A percentile compares a stretch with the other conserved stretches of the same genome.
phyloP scores from a whole-genome alignment of 2,797 vertebrate species.

The Mus caroli region DNA sequence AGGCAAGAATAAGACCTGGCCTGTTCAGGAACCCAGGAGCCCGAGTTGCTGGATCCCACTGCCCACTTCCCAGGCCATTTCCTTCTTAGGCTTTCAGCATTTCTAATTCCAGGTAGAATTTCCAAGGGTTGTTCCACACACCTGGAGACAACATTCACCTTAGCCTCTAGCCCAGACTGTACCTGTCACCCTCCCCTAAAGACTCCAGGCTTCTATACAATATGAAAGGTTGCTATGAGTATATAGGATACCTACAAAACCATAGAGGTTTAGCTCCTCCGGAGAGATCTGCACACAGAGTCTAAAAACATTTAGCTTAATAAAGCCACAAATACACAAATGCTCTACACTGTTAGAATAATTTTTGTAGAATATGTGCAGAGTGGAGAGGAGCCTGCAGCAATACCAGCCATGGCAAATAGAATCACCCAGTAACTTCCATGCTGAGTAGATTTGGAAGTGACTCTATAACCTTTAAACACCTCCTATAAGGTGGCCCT shows the following conservation, averaged over 20 bases:
- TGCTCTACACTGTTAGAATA: not conserved
- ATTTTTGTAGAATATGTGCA: slow-evolving; percentile 26
- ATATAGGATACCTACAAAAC: not conserved
- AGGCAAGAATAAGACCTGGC: not conserved
- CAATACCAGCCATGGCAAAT: not conserved
- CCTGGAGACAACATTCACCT: not conserved
- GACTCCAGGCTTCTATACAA: not conserved
- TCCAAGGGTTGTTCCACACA: not conserved
- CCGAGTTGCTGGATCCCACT: fast-evolving
- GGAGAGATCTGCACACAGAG: not conserved
- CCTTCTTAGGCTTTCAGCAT: not conserved
- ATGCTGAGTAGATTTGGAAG: slow-evolving; percentile 2
- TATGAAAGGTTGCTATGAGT: not conserved
- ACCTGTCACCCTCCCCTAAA: not conserved
- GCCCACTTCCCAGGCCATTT: not conserved
- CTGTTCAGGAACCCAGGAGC: not conserved
- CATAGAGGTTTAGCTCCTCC: not conserved
- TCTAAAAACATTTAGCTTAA: not conserved
- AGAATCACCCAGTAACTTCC: not conserved
- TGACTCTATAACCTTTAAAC: not conserved
- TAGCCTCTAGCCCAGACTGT: not conserved
- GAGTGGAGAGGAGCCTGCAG: not conserved
- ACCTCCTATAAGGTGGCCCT: not conserved
- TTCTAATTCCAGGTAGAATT: not conserved
- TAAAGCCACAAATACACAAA: not conserved